Percentiles rank a stretch among this genome's conserved stretches.
These are phyloP conservation scores for Pseudococcus jackbeardsleyi DNA, from an alignment of 2,888 invertebrate genomes.

Conservation along the genomic window DNA sequence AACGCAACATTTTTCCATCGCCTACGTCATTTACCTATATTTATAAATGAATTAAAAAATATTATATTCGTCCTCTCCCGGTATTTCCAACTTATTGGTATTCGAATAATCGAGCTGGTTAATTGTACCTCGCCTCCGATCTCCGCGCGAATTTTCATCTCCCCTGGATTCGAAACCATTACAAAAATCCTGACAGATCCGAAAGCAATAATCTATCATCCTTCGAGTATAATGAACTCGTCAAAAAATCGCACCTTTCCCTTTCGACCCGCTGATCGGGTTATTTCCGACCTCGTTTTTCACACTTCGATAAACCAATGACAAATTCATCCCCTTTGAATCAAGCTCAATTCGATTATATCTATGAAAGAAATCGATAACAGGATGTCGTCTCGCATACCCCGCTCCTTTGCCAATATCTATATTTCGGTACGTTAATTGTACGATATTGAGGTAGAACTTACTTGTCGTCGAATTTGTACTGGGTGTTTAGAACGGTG, in stretches of 20 bases:
- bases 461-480: slow-evolving; percentile 87
- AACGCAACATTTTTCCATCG: slow-evolving; percentile 41
- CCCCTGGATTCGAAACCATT: not conserved
- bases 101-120: not conserved
- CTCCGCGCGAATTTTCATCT: not conserved
- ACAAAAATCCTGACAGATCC: not conserved
- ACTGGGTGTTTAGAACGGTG: slow-evolving; percentile 93
- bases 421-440: not conserved
- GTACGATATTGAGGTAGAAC: slow-evolving; percentile 67
- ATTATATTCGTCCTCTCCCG: not conserved
- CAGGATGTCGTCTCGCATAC: not conserved
- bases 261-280: not conserved
- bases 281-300: slow-evolving; percentile 24
- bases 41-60: slow-evolving; percentile 45
- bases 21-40: slow-evolving; percentile 25
- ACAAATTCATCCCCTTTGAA: not conserved
- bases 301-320: slow-evolving; percentile 12
- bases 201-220: not conserved
- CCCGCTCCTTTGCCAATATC: not conserved
- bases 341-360: not conserved
- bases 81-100: not conserved
- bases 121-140: not conserved
- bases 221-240: slow-evolving; percentile 23
- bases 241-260: slow-evolving; percentile 13
- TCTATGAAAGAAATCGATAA: not conserved